phyloP scores from a whole-genome alignment of 2,113 vertebrate species.

The Okapia johnstoni region DNA sequence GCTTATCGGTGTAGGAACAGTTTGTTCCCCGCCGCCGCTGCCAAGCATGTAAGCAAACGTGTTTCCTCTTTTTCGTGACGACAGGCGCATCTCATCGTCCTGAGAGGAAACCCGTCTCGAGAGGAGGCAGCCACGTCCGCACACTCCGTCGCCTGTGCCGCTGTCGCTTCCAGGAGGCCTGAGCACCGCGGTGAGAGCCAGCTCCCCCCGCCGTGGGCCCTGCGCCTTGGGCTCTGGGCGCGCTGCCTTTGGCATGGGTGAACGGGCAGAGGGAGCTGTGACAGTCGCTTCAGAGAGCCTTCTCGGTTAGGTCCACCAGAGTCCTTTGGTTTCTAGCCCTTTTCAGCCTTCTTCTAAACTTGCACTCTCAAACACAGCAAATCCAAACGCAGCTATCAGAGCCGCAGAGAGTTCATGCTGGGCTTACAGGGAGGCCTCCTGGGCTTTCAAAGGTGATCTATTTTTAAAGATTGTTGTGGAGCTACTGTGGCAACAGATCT shows the following conservation, averaged over 20 bases:
- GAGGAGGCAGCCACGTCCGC: conserved; percentile 78
- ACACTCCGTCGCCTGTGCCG: conserved; percentile 77
- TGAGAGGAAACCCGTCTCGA: conserved; percentile 73
- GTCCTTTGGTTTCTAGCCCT: not conserved
- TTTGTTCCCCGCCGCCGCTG: not conserved
- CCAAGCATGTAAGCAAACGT: not conserved
- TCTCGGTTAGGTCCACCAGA: not conserved
- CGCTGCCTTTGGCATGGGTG: not conserved
- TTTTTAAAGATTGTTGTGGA: conserved; percentile 11
- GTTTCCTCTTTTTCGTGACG: conserved; percentile 13
- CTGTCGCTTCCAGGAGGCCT: conserved; percentile 67
- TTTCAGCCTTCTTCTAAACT: not conserved
- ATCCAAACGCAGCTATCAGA: not conserved
- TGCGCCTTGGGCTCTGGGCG: fast-evolving
- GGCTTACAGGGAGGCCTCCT: not conserved
- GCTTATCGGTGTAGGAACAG: not conserved
- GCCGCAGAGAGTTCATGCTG: not conserved
- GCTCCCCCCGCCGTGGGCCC: no score
- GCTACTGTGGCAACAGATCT: not conserved
- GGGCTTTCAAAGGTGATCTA: conserved; percentile 20
- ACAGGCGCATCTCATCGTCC: conserved; percentile 81
- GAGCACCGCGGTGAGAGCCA: conserved; percentile 76
- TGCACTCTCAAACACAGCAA: not conserved
- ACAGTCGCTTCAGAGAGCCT: not conserved
- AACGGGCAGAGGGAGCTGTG: not conserved